These are phyloP conservation scores for Anoplophora glabripennis DNA, from an alignment of 1,140 invertebrate genomes.

Conservation along the genomic window DNA sequence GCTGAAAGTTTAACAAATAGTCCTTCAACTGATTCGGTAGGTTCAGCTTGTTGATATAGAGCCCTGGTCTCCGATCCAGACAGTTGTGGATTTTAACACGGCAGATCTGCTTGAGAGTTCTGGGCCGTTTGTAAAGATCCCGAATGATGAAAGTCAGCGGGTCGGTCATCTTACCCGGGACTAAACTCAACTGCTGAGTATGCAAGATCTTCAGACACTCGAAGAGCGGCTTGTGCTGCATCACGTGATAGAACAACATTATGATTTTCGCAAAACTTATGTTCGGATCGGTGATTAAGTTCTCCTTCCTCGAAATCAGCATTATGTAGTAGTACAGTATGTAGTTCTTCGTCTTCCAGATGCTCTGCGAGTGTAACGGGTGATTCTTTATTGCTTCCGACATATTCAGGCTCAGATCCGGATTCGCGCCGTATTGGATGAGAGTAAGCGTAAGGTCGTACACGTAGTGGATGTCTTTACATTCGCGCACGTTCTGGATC, in stretches of 20 bases:
- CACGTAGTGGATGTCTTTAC: constrained; percentile 64
- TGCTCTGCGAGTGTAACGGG: constrained; percentile 53
- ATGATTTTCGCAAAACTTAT: constrained; percentile 63
- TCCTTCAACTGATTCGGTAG: constrained; percentile 65
- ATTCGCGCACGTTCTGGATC: constrained; percentile 65
- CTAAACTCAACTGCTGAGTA: constrained; percentile 64
- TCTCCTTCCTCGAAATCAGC: constrained; percentile 65
- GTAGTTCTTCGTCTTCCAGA: constrained; percentile 63
- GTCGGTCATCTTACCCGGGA: constrained; percentile 61
- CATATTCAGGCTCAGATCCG: constrained; percentile 57
- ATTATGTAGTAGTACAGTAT: constrained; percentile 69
- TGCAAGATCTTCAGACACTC: constrained; percentile 60
- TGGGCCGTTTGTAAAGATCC: constrained; percentile 60
- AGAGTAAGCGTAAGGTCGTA: constrained; percentile 66
- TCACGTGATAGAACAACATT: constrained; percentile 64
- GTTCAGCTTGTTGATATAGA: constrained; percentile 64
- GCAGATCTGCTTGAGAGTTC: constrained; percentile 64
- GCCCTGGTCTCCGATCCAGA: constrained; percentile 59
- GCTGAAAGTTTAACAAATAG: constrained; percentile 68
- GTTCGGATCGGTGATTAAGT: constrained; percentile 62
- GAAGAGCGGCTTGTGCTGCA: constrained; percentile 64
- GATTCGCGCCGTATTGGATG: constrained; percentile 65
- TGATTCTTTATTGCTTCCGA: constrained; percentile 49
- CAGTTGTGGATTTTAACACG: constrained; percentile 64
- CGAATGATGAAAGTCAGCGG: constrained; percentile 60